These are phyloP conservation scores for Amiota communis DNA, from an alignment of 2,888 invertebrate genomes.

Conservation along the genomic window DNA sequence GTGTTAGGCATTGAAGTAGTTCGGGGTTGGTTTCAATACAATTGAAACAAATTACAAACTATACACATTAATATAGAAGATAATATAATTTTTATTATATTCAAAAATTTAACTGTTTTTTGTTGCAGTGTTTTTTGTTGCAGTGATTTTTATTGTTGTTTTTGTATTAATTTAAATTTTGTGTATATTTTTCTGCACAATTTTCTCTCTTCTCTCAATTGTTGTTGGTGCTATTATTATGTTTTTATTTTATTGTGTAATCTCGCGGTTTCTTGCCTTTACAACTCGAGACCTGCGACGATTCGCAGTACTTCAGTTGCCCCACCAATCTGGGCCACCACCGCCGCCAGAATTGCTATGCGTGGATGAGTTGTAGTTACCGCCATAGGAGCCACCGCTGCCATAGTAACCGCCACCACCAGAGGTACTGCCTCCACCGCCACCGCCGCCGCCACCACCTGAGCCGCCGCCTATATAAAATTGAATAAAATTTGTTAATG, in stretches of 20 bases:
- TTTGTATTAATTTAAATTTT: constrained; percentile 27
- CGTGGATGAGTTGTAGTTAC: constrained; percentile 65
- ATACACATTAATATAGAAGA: constrained; percentile 30
- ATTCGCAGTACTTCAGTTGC: constrained; percentile 56
- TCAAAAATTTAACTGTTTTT: constrained; percentile 35
- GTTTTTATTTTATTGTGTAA: constrained; percentile 37
- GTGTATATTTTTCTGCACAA: constrained; percentile 33
- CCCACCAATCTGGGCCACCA: constrained; percentile 76
- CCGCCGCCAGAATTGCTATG: constrained; percentile 62
- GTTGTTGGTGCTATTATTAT: constrained; percentile 31
- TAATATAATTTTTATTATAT: constrained; percentile 30
- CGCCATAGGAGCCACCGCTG: constrained; percentile 73
- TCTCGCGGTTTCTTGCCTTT: constrained; percentile 46
- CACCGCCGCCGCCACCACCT: constrained; percentile 51
- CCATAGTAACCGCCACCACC: constrained; percentile 69
- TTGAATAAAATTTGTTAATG: not conserved
- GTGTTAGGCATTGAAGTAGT: not conserved
- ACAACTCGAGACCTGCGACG: constrained; percentile 36
- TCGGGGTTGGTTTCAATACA: not conserved
- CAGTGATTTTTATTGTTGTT: constrained; percentile 43
- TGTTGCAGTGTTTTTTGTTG: constrained; percentile 28
- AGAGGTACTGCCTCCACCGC: constrained; percentile 62
- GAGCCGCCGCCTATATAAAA: not conserved
- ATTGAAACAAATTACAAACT: constrained; percentile 32
- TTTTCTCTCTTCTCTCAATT: constrained; percentile 32